Base-by-base conservation (phyloP, 2,113 vertebrate genomes). In the Chamaetylas fuelleborni region DNA sequence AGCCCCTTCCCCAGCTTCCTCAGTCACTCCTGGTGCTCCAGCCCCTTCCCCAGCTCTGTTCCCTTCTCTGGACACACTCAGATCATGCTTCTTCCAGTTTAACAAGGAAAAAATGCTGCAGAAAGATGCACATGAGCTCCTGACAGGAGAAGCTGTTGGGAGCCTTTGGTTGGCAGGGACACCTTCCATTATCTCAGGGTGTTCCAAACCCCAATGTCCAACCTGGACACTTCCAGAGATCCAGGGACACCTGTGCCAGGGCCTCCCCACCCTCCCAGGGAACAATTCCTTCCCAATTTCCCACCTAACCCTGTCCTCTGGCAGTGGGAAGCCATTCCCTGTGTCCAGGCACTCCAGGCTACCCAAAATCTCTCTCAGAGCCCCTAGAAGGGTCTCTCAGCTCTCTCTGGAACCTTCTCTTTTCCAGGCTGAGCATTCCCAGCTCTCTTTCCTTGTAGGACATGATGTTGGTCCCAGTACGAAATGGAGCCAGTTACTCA, bases 211-310 rank as follows among this genome's bases (percentile, higher is more conserved):
- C n/a, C 0, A 0, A 16, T 42, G 40, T 40, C 60, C 70, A 74
- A 0, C 50, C 34, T 25, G 42, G 61, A 0, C 51, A 42, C 50
- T 76, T 0, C 31, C 51, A 58, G 61, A 60, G 51, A 17, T 76
- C 20, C 81, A 83, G 61, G 17, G 13, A 6, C 61, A 86, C 65
- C 74, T 53, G 53, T 81, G 69, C 69, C 69, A 66, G 53, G 19
- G 7, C 38, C 33, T 45, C 0, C 1, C 6, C 60, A 43, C 8
- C 51, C 19, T 51, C 26, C 0, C 43, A 51, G 67, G 12, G 19
- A 64, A 6, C 0, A 36, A 72, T 88, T 54, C 9, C 42, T 42
- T 0, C 22, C 36, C 43, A 15, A 9, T 1, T 13, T 56, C 57
- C 42, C 20, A 57, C 19, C 31, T 0, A 34, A 0, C 36, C 18